Percentiles rank a stretch among this genome's conserved stretches.
Evolutionary conservation across 1,140 invertebrate species (phyloP).

Genomic region (Bombus superbus): DNA sequence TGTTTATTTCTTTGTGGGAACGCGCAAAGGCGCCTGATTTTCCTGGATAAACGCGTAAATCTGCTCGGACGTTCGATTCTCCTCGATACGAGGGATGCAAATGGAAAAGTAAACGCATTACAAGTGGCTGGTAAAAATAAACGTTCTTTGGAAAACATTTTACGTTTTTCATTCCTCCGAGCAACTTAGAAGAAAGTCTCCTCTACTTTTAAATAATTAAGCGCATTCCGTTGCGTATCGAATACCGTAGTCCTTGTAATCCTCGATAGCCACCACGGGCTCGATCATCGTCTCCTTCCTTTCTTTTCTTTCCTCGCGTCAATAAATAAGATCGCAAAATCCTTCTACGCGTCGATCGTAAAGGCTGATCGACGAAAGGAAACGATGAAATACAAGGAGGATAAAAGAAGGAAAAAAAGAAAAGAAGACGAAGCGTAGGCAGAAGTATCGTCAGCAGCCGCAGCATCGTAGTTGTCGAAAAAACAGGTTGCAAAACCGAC

Average conservation of each 20-base stretch:
- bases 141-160: constrained; percentile 7
- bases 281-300: too few species aligned
- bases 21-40: not conserved
- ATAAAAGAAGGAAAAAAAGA: too few species aligned
- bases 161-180: not conserved
- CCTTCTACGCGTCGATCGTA: too few species aligned
- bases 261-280: not conserved
- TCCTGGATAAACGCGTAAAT: too few species aligned
- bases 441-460: not conserved
- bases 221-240: not conserved
- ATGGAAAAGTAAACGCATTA: not conserved
- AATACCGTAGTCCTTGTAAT: too few species aligned
- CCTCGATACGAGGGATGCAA: not conserved
- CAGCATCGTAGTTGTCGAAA: not conserved
- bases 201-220: not conserved
- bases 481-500: not conserved
- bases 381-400: too few species aligned
- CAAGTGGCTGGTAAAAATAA: not conserved
- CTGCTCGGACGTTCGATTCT: too few species aligned
- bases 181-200: not conserved
- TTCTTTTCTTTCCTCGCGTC: too few species aligned
- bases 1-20: not conserved
- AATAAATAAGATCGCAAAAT: too few species aligned
- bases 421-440: not conserved
- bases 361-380: too few species aligned